These are phyloP conservation scores for Oikopleura albicans DNA, from an alignment of 23 tunicate species.

Conservation along the genomic window DNA sequence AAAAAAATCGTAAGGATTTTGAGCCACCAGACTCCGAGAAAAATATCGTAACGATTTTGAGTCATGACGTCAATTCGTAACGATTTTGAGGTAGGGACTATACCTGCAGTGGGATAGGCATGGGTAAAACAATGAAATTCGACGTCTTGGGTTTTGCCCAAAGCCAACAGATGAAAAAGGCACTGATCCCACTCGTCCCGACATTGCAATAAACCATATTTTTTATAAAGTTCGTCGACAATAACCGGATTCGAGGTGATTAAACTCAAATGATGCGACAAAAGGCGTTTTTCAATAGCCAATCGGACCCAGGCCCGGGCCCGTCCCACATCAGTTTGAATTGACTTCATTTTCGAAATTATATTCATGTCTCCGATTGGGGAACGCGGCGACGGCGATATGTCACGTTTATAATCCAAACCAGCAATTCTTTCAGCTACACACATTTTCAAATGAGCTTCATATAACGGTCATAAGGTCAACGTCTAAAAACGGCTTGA, in stretches of 20 bases:
- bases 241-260: constrained; percentile 13
- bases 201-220: constrained; percentile 70
- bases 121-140: constrained; percentile 78
- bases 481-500: too few relatives aligned
- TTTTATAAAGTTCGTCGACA: constrained; percentile 50
- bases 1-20: too few relatives aligned
- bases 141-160: constrained; percentile 28
- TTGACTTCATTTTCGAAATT: constrained; percentile 33
- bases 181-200: constrained; percentile 78
- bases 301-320: constrained; percentile 88
- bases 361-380: not conserved
- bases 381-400: not conserved
- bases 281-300: constrained; percentile 34
- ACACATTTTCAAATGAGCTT: too few relatives aligned
- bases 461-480: too few relatives aligned
- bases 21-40: too few relatives aligned
- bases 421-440: constrained; percentile 14
- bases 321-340: constrained; percentile 66
- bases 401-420: not conserved
- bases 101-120: constrained; percentile 48
- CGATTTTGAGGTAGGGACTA: too few relatives aligned
- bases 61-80: too few relatives aligned
- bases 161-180: constrained; percentile 39
- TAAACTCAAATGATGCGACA: not conserved
- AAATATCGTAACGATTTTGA: too few relatives aligned